A percentile compares a stretch with the other conserved stretches of the same genome.
Evolutionary conservation across 1,140 invertebrate species (phyloP).

Genomic region (Caligus rogercresseyi): DNA sequence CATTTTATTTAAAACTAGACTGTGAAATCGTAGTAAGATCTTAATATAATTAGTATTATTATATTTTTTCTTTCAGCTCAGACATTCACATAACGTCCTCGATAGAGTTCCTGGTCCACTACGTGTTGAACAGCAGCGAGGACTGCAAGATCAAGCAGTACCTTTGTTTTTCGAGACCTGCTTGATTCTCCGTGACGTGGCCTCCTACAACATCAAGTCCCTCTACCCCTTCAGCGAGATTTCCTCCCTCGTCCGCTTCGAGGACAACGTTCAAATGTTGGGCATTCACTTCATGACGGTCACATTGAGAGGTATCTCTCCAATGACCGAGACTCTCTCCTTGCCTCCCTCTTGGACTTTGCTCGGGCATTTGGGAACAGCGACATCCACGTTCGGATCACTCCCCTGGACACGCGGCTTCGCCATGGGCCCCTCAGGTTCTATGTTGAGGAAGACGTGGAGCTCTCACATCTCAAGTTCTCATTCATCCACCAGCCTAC

Average conservation of each 20-base stretch:
- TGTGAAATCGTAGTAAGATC: too few species aligned
- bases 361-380: slow-evolving; percentile 87
- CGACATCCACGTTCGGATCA: slow-evolving; percentile 89
- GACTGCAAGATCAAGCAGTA: slow-evolving; percentile 45
- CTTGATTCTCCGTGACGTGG: slow-evolving; percentile 84
- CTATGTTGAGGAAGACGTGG: slow-evolving; percentile 82
- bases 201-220: slow-evolving; percentile 79
- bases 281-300: slow-evolving; percentile 81
- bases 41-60: slow-evolving; percentile 6
- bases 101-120: slow-evolving; percentile 78
- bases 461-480: slow-evolving; percentile 65
- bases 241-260: slow-evolving; percentile 73
- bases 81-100: slow-evolving; percentile 78
- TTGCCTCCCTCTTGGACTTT: slow-evolving; percentile 87
- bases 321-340: slow-evolving; percentile 57
- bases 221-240: slow-evolving; percentile 70
- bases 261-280: slow-evolving; percentile 81
- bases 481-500: slow-evolving; percentile 47
- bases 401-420: slow-evolving; percentile 56
- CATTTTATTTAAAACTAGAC: too few species aligned
- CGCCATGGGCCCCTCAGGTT: slow-evolving; percentile 69
- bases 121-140: slow-evolving; percentile 30
- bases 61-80: slow-evolving; percentile 36
- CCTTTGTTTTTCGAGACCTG: slow-evolving; percentile 86
- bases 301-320: slow-evolving; percentile 32